phyloP scores from a whole-genome alignment of 1,140 invertebrate genomes.

The Eurosta solidaginis region DNA sequence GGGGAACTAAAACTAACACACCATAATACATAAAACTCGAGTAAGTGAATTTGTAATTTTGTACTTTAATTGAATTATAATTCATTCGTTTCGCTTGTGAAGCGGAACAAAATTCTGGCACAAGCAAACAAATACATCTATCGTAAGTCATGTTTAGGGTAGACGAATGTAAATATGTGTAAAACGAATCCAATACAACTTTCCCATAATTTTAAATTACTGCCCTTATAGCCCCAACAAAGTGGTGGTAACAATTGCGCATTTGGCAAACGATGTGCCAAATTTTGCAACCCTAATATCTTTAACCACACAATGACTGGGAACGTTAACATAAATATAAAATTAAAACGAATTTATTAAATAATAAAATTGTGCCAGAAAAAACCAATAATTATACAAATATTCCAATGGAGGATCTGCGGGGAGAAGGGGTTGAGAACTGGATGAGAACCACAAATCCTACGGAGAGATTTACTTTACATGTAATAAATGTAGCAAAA shows the following conservation, averaged over 20 bases:
- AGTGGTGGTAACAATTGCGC: neutral
- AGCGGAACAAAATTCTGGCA: conserved; percentile 35
- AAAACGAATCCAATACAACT: neutral
- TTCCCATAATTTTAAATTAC: neutral
- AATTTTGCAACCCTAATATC: neutral
- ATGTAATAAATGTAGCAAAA: no score
- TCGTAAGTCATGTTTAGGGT: neutral
- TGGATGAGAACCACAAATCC: no score
- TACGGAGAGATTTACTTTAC: no score
- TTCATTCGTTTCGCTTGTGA: conserved; percentile 57
- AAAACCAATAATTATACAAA: neutral
- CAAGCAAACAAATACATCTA: neutral
- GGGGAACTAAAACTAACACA: no score
- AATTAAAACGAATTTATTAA: neutral
- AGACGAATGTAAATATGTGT: neutral
- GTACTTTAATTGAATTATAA: conserved; percentile 59
- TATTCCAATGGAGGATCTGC: no score
- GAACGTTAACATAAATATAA: neutral
- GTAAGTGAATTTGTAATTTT: conserved; percentile 43
- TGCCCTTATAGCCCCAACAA: neutral
- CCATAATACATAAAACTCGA: no score
- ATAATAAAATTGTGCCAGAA: neutral
- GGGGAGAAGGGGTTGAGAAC: no score
- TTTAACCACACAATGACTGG: neutral
- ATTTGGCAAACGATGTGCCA: neutral